Evolutionary conservation across 2,797 vertebrate species (phyloP), one percentile per base, ranked within the genome.

Genomic region (Gallinago solitaria): DNA sequence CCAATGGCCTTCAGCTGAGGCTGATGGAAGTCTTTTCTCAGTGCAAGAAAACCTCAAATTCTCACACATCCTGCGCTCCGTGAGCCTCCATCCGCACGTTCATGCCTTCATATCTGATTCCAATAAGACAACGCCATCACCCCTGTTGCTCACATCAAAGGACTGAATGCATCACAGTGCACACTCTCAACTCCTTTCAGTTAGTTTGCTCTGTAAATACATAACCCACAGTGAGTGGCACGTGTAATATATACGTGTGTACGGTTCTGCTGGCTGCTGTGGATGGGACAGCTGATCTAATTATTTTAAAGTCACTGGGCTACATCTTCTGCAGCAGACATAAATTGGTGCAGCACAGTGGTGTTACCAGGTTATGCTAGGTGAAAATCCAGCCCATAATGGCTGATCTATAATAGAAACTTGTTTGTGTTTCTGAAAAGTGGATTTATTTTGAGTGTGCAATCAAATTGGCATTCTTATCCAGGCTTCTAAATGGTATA

Each of bases 341-440:
- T 30, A 77, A 90, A 95, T 3, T 37, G 39, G 50, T 75, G 60
- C 63, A 89, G 78, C 69, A 78, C 48, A 28, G 73, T 56, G 48
- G 56, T 16, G 32, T 63, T 95, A 69, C 67, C 41, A 54, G n/a
- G 91, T 96, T 75, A 91, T 87, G 16, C 57, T 37, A 61, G 54
- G 51, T 94, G 41, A 92, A 69, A 47, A 79, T 93, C n/a, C 6
- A 7, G 33, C 53, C 76, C 78, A 9, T n/a, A 79, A 76, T n/a
- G 12, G 12, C 77, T 91, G 87, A 69, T 89, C 88, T 83, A 6
- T 68, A 82, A 81, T 54, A 87, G 80, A 75, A 92, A 90, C 87
- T 82, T 87, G 48, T 87, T 88, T 92, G 59, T 91, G 63, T 94
- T 97, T 76, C 89, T 96, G 69, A 82, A 87, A 96, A 95, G 80